phyloP scores from a whole-genome alignment of 2,113 vertebrate genomes.

The Aegotheles bennettii region DNA sequence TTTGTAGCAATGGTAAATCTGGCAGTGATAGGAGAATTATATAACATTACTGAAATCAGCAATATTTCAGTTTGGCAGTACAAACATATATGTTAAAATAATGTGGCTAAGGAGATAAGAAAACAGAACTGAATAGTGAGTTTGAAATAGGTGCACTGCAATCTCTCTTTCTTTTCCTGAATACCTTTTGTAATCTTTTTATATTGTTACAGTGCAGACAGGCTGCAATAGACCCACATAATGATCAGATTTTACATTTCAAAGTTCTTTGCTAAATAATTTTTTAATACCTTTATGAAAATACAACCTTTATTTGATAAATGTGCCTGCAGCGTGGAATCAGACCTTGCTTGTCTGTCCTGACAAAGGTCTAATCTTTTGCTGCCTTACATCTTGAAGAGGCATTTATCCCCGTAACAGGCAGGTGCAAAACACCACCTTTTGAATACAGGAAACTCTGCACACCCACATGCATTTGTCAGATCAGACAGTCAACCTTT shows the following conservation, averaged over 20 bases:
- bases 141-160: neutral
- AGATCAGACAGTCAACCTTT: conserved; percentile 38
- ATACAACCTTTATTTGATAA: conserved; percentile 47
- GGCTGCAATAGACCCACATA: neutral
- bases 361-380: conserved; percentile 46
- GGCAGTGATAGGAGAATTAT: neutral
- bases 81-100: conserved; percentile 33
- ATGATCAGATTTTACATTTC: conserved; percentile 43
- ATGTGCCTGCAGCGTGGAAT: conserved; percentile 22
- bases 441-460: neutral
- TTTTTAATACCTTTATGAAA: conserved; percentile 45
- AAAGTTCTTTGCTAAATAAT: conserved; percentile 33
- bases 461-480: neutral
- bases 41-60: neutral
- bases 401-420: conserved; percentile 37
- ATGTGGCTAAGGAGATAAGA: conserved; percentile 37
- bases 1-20: conserved; percentile 26
- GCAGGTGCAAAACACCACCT: conserved; percentile 27
- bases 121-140: conserved; percentile 5
- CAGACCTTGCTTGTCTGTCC: conserved; percentile 51
- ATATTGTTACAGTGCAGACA: conserved; percentile 11
- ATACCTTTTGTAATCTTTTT: conserved; percentile 36
- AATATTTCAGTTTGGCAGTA: neutral
- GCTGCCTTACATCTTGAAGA: conserved; percentile 25
- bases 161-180: neutral